Base-by-base conservation (phyloP, 2,113 vertebrate genomes). In the Callaeas wilsoni region DNA sequence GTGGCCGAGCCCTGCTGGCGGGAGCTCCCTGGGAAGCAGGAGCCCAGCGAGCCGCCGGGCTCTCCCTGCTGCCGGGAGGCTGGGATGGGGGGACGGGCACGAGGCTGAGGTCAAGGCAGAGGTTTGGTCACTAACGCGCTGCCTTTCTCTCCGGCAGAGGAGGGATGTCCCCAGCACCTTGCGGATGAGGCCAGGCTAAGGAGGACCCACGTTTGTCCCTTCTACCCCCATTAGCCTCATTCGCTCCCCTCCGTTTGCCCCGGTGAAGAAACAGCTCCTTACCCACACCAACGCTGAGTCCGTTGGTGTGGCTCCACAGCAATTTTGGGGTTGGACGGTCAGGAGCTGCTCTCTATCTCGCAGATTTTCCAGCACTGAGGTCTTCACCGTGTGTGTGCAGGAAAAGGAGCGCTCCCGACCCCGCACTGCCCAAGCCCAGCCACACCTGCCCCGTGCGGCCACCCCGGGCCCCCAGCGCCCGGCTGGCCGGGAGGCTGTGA, bases 391-490 rank as follows among this genome's bases (percentile, higher is more conserved):
- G 32, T 0, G 7, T n/a, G 49, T 0, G 5, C 25, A 10, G 75
- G 29, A 68, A n/a, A 21, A 32, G 70, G 32, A 83, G 26, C 12
- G 1, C 39, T 68, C n/a, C 73, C 46, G 22, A 16, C 5, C 26
- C 26, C 1, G 1, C 16, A 0, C 7, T 2, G 30, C 69, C 84
- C 81, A 10, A 44, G 41, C 41, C 27, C 16, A 0, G 79, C 8
- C 44, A 0, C 10, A 12, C 33, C 52, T 22, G 25, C 44, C 26
- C 67, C 0, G 47, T 20, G 71, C 1, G 2, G 71, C 27, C 32
- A 18, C 18, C 20, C 35, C 7, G 0, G 41, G 7, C 33, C 52
- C 20, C 33, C 1, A 0, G 46, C 75, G 84, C 35, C 67, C 2
- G 0, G 18, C 64, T 3, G 46, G 37, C 46, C n/a, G 11, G 0